These are phyloP conservation scores for Morone saxatilis DNA, from an alignment of 2,113 vertebrate genomes.

Conservation along the genomic window DNA sequence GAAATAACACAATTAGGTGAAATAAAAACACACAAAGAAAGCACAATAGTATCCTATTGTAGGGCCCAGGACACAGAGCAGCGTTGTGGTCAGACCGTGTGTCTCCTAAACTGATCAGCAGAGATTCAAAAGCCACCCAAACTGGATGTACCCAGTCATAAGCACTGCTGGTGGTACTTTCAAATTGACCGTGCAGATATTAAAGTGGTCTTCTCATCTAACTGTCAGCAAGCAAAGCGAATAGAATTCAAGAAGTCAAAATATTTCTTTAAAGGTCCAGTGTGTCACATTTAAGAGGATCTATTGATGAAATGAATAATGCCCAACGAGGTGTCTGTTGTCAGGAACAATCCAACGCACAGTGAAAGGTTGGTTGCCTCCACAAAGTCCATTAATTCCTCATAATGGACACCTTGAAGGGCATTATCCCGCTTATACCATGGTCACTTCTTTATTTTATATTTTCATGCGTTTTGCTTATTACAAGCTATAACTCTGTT, in stretches of 20 bases:
- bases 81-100: slow-evolving; percentile 73
- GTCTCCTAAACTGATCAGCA: slow-evolving; percentile 73
- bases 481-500: no score
- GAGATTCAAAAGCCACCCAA: slow-evolving; percentile 24
- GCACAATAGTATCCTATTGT: slow-evolving; percentile 65
- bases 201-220: background rate
- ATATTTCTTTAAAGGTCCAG: background rate
- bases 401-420: no score
- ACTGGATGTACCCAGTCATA: slow-evolving; percentile 13
- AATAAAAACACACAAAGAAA: slow-evolving; percentile 66
- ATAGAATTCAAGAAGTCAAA: background rate
- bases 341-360: no score
- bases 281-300: no score
- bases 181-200: background rate
- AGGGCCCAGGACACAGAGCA: slow-evolving; percentile 42
- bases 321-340: no score
- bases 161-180: background rate
- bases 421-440: no score
- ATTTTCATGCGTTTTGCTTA: no score
- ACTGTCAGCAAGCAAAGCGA: background rate
- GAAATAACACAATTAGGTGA: slow-evolving; percentile 74
- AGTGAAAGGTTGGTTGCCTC: no score
- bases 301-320: no score
- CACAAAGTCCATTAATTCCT: no score
- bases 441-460: no score